These are phyloP conservation scores for Scytalopus superciliaris DNA, from an alignment of 2,113 vertebrate genomes.

Conservation along the genomic window DNA sequence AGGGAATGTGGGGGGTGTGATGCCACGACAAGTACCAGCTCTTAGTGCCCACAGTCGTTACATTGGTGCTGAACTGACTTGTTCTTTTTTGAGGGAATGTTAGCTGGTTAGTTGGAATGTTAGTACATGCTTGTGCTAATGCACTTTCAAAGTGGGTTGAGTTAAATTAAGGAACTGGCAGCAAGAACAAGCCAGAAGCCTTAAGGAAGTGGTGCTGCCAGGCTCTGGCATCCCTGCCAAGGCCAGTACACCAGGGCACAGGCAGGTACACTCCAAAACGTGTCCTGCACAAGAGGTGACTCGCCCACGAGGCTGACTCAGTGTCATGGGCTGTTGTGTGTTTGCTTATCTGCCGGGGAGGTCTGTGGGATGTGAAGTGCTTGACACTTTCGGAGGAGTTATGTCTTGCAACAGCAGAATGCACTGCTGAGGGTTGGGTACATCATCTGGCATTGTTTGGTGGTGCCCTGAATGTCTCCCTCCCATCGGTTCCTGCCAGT, in stretches of 20 bases:
- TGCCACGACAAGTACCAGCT: conserved; percentile 42
- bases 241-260: not conserved
- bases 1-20: conserved; percentile 13
- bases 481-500: not conserved
- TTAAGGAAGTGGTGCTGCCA: conserved; percentile 16
- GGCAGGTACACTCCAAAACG: not conserved
- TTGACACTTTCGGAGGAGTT: not conserved
- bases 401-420: not conserved
- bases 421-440: accelerated
- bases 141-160: not conserved
- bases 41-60: not conserved
- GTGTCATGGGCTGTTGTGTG: not conserved
- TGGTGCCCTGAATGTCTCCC: not conserved
- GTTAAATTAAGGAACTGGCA: conserved; percentile 44
- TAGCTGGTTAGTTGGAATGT: not conserved
- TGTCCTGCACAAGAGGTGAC: conserved; percentile 5
- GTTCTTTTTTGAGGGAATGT: conserved; percentile 1
- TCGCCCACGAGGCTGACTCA: not conserved
- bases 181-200: not conserved
- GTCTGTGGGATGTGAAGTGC: accelerated
- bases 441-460: not conserved
- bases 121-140: conserved; percentile 27
- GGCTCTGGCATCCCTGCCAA: not conserved
- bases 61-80: conserved; percentile 11
- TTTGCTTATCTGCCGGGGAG: not conserved